Percentiles rank a stretch among this genome's conserved stretches.
Conservation (phyloP, 2,113 vertebrate species). For the Labeo catla region DNA sequence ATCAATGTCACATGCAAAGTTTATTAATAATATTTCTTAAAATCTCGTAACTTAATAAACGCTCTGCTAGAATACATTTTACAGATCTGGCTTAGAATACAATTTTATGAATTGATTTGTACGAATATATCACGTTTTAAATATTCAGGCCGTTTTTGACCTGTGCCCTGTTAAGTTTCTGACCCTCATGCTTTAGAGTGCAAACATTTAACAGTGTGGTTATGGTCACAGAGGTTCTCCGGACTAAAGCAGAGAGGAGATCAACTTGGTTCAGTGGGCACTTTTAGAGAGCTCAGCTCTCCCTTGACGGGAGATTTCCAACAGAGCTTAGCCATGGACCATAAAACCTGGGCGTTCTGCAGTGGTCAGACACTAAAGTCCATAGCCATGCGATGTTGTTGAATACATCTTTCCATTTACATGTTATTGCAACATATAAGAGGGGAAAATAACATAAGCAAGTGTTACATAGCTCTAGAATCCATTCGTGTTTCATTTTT, state of each 20-base stretch:
- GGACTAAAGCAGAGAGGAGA: conserved; percentile 9
- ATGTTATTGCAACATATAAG: neutral
- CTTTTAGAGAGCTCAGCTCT: conserved; percentile 41
- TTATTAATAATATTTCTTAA: neutral
- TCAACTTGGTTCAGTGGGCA: conserved; percentile 40
- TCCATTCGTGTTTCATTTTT: neutral
- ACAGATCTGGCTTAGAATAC: neutral
- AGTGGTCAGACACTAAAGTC: conserved; percentile 2
- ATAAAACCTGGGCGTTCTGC: conserved; percentile 24
- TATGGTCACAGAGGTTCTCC: conserved; percentile 17
- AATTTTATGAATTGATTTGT: too few species aligned
- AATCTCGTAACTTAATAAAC: neutral
- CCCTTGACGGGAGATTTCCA: conserved; percentile 34
- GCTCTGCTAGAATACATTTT: neutral
- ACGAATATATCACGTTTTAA: neutral
- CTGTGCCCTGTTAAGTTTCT: neutral
- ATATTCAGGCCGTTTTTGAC: neutral
- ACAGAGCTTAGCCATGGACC: conserved; percentile 37
- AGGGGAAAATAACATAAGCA: neutral
- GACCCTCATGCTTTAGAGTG: neutral
- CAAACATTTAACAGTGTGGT: conserved; percentile 15
- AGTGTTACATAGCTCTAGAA: neutral
- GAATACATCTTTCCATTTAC: neutral
- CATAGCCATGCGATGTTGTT: conserved; percentile 1
- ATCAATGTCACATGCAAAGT: neutral